Base-by-base conservation (phyloP, 1,140 invertebrate genomes). In the Bicyclus anynana region DNA sequence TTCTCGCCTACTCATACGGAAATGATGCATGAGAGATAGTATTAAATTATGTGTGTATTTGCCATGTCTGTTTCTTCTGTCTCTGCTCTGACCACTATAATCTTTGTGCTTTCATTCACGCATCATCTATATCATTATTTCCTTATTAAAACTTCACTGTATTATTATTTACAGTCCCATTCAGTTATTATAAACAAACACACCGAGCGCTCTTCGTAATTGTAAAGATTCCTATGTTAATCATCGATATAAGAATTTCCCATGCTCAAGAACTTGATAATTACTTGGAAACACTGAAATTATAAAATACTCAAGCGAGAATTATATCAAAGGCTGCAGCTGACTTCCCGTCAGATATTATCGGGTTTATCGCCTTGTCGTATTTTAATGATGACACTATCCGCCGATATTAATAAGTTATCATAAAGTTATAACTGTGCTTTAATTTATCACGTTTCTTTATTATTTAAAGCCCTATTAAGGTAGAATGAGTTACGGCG, bases 221-320 rank as follows among this genome's bases (percentile, higher is more conserved):
- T 33, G 9, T 10, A 33, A 10, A 14, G 5, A 49, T 55, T 47
- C 53, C 18, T 27, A 20, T 21, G 27, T 17, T 47, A 47, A 54
- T 37, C 33, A 38, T 38, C 9, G 44, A 48, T 55, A 38, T 38
- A 49, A 35, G 20, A 48, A 56, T 38, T 48, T 56, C 20, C 33
- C 33, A 9, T 38, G 44, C 53, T 40, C 16, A 56, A 23, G 53
- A 49, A 48, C 46, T 17, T 17, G 46, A 16, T 56, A 40, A n/a
- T 48, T 56, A 38, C 38, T 56, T 48, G 40, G 37, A 48, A 35
- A 21, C 14, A 17, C 14, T 35, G 29, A 55, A 55, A 55, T 52
- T 48, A 55, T 48, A 2, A 26, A 29, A 44, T 27, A 16, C 38
- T 21, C 20, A 9, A 14, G 20, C 23, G 17, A 18, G 42, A 9